Conservation (phyloP, 2,113 vertebrate species). For the Gadus macrocephalus region DNA sequence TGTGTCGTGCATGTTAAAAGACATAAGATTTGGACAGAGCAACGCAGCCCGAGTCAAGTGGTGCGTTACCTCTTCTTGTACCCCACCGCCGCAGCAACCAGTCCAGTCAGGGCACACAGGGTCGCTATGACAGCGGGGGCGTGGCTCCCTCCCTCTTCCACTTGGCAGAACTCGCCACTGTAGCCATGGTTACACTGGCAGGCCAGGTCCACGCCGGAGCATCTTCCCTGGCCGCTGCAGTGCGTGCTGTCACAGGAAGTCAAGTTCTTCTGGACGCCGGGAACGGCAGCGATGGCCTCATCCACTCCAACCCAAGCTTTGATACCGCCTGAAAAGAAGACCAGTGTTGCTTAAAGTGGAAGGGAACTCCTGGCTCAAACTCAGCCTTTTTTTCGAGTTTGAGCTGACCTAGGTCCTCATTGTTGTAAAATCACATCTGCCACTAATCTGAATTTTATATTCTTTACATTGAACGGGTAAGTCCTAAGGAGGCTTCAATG, state of each 20-base stretch:
- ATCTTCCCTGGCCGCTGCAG: slow-evolving; percentile 74
- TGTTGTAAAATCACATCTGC: too few species aligned
- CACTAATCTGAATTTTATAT: too few species aligned
- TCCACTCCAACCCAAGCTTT: slow-evolving; percentile 59
- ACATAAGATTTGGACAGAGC: neutral
- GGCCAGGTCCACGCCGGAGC: slow-evolving; percentile 67
- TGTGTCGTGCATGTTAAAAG: too few species aligned
- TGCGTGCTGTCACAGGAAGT: slow-evolving; percentile 56
- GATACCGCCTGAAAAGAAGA: slow-evolving; percentile 63
- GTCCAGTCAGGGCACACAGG: slow-evolving; percentile 10
- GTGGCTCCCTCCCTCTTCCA: neutral
- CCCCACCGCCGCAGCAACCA: slow-evolving; percentile 25
- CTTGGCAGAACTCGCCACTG: neutral
- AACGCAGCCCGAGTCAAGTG: neutral
- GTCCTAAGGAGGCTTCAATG: too few species aligned
- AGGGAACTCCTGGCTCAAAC: too few species aligned
- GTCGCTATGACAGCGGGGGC: neutral
- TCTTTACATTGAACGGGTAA: too few species aligned
- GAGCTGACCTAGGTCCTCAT: too few species aligned
- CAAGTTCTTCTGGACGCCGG: neutral
- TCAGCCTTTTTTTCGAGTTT: too few species aligned
- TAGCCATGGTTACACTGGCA: neutral
- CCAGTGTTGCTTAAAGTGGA: neutral
- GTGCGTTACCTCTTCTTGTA: slow-evolving; percentile 50
- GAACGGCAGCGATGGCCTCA: neutral